Evolutionary conservation across 2,797 vertebrate species (phyloP), one percentile per base, ranked within the genome.

Genomic region (Danio jaintianensis): DNA sequence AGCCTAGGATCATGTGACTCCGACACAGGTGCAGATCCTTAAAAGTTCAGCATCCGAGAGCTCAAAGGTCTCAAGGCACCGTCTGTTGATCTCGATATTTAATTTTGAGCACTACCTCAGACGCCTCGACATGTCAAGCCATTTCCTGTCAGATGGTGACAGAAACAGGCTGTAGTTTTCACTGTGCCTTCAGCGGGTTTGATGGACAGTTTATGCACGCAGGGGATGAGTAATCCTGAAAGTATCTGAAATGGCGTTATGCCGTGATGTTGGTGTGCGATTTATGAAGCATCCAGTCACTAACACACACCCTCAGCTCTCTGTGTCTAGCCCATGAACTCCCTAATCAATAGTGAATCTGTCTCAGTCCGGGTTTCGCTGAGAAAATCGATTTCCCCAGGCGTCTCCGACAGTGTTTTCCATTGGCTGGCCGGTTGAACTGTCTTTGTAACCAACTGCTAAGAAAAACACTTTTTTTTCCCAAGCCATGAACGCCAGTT

Each of bases 311-410:
- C 63, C 13, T 59, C 40, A 7, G 22, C 13, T 58, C n/a, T 16
- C 48, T 79, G 53, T 74, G 85, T 78, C 85, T 73, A 83, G 85
- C 80, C 64, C 75, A 80, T 85, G 87, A 90, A 85, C 86, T 83
- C 81, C 85, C 76, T 73, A 84, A 90, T 91, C 90, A 83, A 90
- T 89, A 85, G 59, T n/a, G 75, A 86, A 83, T 88, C 86, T 88
- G 84, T 90, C 88, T 89, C 78, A 56, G 85, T 86, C 82, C 61
- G 29, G 77, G 68, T 83, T 81, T 82, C 56, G 42, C 84, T 83
- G 88, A 86, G 68, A 89, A 87, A 92, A 92, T 92, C 88, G 84
- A 90, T 91, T 86, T 76, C 69, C 55, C 83, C 62, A 55, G 77
- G 52, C 36, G 66, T 88, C 87, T 88, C 86, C 38, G 68, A 61